These are phyloP conservation scores for Leontopithecus rosalia DNA, from an alignment of 2,797 vertebrate genomes.

Conservation along the genomic window DNA sequence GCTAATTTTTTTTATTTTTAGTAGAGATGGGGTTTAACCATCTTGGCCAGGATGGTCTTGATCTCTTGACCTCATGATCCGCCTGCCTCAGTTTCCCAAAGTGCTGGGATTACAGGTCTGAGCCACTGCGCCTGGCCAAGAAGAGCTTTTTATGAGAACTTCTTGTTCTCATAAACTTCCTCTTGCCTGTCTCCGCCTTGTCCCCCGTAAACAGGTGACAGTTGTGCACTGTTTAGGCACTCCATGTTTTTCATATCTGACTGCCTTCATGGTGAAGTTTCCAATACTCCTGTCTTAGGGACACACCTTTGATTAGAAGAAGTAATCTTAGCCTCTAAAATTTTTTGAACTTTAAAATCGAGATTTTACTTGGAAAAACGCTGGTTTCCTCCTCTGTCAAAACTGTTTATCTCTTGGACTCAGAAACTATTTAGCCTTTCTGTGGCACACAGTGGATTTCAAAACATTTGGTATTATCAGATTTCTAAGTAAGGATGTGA, in stretches of 20 bases:
- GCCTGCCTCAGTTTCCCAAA: no score
- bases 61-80: no score
- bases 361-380: neutral
- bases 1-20: no score
- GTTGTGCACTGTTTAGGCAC: neutral
- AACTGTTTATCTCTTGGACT: neutral
- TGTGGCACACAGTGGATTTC: neutral
- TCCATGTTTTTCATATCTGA: neutral
- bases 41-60: no score
- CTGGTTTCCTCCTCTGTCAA: neutral
- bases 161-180: neutral
- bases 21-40: no score
- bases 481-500: neutral
- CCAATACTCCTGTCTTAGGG: neutral
- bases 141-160: neutral
- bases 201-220: accelerated
- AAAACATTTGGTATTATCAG: neutral
- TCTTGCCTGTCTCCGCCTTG: neutral
- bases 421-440: neutral
- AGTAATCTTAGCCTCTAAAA: neutral
- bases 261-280: neutral
- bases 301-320: neutral
- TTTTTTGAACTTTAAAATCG: neutral
- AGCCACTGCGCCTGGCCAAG: no score
- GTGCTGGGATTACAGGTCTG: no score